Evolutionary conservation across 2,888 invertebrate genomes (phyloP), one percentile per base, ranked within the genome.

Genomic region (Phasia obesa): DNA sequence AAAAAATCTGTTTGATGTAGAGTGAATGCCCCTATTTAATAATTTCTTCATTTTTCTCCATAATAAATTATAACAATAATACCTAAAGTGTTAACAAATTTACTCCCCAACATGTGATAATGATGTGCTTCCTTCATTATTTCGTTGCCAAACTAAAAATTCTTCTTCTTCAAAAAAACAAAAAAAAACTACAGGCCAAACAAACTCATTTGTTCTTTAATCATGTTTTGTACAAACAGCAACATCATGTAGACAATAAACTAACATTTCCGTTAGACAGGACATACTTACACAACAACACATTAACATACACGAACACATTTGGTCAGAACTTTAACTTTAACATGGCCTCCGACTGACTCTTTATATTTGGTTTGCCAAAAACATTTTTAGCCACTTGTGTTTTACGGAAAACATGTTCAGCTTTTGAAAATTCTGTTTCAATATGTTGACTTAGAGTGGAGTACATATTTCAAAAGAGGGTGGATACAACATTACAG

Each of bases 81-180:
- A 59, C 31, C 42, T 69, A 49, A 80, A 80, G 80, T 75, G 74
- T 75, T 80, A 74, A 69, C 74, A 69, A 74, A 74, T 80, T 80
- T 74, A 80, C 80, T 74, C 55, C 57, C 27, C 42, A 64, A 62
- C 42, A 23, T 47, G 31, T 62, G 38, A 31, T 27, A 60, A 49
- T 15, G 17, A 25, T 44, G 11, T 21, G 35, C 27, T 44, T 65
- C 23, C 27, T 17, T 47, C 21, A 42, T 42, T 62, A 42, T 44
- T 62, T 21, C 27, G 21, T 38, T 42, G 44, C 21, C 73, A 23
- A 31, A 19, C 11, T 17, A 55, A 15, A 25, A 7, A 9, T 13
- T 25, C 27, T 23, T 27, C 17, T 3, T 2, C 4, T 35, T 1
- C 11, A 21, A 2, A 42, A 4, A 35, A 35, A 4, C 15, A 38